These are phyloP conservation scores for Drosophila triauraria DNA, from an alignment of 1,140 invertebrate genomes.

Conservation along the genomic window DNA sequence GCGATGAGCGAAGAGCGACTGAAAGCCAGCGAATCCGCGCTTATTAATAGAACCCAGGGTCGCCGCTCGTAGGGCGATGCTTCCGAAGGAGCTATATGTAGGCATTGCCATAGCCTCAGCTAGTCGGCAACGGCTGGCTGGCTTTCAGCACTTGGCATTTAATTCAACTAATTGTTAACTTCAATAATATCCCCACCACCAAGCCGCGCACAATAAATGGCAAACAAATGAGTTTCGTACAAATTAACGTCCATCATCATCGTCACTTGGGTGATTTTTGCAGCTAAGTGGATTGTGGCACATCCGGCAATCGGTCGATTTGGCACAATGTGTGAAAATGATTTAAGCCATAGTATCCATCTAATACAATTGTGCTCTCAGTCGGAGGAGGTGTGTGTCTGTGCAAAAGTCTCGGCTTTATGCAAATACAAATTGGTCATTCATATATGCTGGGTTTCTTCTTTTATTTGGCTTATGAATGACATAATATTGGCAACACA, in stretches of 20 bases:
- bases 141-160: conserved; percentile 47
- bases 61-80: conserved; percentile 18
- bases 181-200: conserved; percentile 72
- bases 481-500: conserved; percentile 59
- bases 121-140: conserved; percentile 46
- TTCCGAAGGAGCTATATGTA: conserved; percentile 4
- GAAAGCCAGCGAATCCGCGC: conserved; percentile 11
- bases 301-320: conserved; percentile 59
- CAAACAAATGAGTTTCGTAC: conserved; percentile 54
- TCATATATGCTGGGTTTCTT: conserved; percentile 53
- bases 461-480: conserved; percentile 39
- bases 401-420: conserved; percentile 47
- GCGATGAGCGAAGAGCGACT: conserved; percentile 18
- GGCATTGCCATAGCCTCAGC: conserved; percentile 1
- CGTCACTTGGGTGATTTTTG: conserved; percentile 17
- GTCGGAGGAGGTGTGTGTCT: conserved; percentile 8
- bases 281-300: conserved; percentile 42
- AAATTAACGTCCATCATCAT: conserved; percentile 44
- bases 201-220: conserved; percentile 54
- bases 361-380: conserved; percentile 50
- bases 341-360: conserved; percentile 54
- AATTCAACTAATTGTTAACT: conserved; percentile 75
- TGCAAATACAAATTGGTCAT: conserved; percentile 54
- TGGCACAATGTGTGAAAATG: conserved; percentile 65
- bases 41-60: conserved; percentile 70